A percentile compares a stretch with the other conserved stretches of the same genome.
Evolutionary conservation across 2,888 invertebrate genomes (phyloP).

Genomic region (Homarus gammarus): DNA sequence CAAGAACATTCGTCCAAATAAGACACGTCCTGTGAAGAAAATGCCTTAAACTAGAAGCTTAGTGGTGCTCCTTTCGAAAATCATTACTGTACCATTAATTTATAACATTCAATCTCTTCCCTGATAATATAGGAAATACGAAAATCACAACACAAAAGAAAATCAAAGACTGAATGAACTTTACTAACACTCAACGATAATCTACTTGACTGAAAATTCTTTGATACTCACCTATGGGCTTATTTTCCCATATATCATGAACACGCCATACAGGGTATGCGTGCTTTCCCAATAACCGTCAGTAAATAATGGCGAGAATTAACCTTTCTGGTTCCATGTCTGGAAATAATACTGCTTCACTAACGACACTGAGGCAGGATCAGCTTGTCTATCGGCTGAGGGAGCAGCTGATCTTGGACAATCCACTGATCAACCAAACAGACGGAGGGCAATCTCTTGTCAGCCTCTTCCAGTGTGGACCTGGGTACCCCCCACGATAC

Average conservation of each 20-base stretch:
- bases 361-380: background rate
- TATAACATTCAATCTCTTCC: too few species aligned
- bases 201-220: too few species aligned
- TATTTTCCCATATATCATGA: constrained; percentile 61
- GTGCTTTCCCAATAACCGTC: constrained; percentile 67
- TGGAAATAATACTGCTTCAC: constrained; percentile 34
- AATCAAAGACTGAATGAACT: too few species aligned
- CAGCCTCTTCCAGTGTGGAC: constrained; percentile 67
- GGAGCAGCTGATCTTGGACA: background rate
- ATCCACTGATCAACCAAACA: background rate
- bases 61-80: too few species aligned
- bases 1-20: too few species aligned
- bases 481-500: constrained; percentile 58
- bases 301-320: constrained; percentile 31
- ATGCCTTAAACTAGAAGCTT: too few species aligned
- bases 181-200: too few species aligned
- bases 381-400: background rate
- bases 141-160: too few species aligned
- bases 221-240: constrained; percentile 56
- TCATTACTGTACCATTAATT: too few species aligned
- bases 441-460: background rate
- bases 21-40: too few species aligned
- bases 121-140: too few species aligned
- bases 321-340: constrained; percentile 31
- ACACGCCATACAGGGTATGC: constrained; percentile 70